These are phyloP conservation scores for Charina bottae DNA, from an alignment of 2,113 vertebrate species.

Conservation along the genomic window DNA sequence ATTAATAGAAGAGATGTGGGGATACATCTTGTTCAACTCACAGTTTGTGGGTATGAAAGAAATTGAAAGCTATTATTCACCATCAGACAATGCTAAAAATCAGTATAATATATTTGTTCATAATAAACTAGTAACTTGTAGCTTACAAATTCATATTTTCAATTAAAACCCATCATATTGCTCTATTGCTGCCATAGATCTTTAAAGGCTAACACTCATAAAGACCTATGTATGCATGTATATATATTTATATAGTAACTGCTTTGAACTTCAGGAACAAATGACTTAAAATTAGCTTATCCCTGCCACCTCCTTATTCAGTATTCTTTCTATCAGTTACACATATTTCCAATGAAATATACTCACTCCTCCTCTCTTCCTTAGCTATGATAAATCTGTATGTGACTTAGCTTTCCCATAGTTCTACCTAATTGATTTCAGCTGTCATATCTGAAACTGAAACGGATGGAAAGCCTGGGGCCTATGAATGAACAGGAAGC, in stretches of 20 bases:
- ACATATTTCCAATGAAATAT: conserved; percentile 57
- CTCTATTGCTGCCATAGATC: neutral
- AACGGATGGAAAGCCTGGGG: conserved; percentile 69
- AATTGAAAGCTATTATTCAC: neutral
- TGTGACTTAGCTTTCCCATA: conserved; percentile 62
- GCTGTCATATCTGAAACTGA: conserved; percentile 74
- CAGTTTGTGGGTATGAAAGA: neutral
- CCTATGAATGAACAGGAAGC: conserved; percentile 70
- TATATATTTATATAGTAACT: neutral
- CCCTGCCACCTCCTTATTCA: conserved; percentile 30
- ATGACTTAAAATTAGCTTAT: conserved; percentile 29
- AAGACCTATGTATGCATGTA: neutral
- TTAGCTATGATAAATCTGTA: conserved; percentile 65
- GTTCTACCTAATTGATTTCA: conserved; percentile 76
- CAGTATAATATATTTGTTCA: conserved; percentile 36
- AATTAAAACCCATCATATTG: conserved; percentile 17
- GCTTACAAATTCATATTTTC: neutral
- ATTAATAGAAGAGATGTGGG: neutral
- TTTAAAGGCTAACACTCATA: neutral
- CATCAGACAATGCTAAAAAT: conserved; percentile 1
- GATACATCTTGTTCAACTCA: neutral
- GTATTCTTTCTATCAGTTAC: conserved; percentile 61
- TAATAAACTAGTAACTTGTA: conserved; percentile 44
- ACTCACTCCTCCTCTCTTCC: conserved; percentile 44
- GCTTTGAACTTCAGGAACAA: neutral